A percentile compares a stretch with the other conserved stretches of the same genome.
Conservation (phyloP, 2,797 vertebrate genomes). For the Siniperca undulata region DNA sequence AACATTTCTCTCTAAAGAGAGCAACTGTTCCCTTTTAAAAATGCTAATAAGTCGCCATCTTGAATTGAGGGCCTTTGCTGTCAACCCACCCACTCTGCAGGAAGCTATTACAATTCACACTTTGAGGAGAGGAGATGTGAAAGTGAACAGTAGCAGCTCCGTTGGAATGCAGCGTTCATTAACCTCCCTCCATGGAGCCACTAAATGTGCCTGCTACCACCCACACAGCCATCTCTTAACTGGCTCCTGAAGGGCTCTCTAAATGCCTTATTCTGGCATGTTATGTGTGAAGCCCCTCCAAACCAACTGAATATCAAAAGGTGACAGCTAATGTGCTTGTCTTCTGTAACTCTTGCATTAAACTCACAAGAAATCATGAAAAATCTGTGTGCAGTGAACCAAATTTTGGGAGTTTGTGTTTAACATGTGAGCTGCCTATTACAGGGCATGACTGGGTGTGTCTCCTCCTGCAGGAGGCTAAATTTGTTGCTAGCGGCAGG, state of each 20-base stretch:
- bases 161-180: slow-evolving; percentile 79
- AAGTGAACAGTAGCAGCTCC: slow-evolving; percentile 77
- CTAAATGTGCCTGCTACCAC: slow-evolving; percentile 77
- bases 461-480: slow-evolving; percentile 72
- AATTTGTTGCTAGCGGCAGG: slow-evolving; percentile 68
- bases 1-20: slow-evolving; percentile 24
- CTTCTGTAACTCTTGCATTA: slow-evolving; percentile 37
- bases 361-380: slow-evolving; percentile 10
- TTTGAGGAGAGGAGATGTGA: slow-evolving; percentile 73
- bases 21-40: slow-evolving; percentile 55
- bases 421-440: slow-evolving; percentile 59
- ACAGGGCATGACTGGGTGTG: slow-evolving; percentile 79
- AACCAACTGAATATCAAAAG: slow-evolving; percentile 62
- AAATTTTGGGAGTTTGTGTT: slow-evolving; percentile 38
- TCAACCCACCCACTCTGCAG: slow-evolving; percentile 79
- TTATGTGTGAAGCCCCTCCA: slow-evolving; percentile 57
- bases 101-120: slow-evolving; percentile 81
- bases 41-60: slow-evolving; percentile 73
- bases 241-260: slow-evolving; percentile 75
- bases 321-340: slow-evolving; percentile 61
- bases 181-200: slow-evolving; percentile 80
- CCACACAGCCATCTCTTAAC: slow-evolving; percentile 78
- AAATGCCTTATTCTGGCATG: slow-evolving; percentile 59
- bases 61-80: slow-evolving; percentile 71
- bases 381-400: slow-evolving; percentile 14